Base-by-base conservation (phyloP, 1,140 invertebrate species). In the Fragariocoptes setiger region DNA sequence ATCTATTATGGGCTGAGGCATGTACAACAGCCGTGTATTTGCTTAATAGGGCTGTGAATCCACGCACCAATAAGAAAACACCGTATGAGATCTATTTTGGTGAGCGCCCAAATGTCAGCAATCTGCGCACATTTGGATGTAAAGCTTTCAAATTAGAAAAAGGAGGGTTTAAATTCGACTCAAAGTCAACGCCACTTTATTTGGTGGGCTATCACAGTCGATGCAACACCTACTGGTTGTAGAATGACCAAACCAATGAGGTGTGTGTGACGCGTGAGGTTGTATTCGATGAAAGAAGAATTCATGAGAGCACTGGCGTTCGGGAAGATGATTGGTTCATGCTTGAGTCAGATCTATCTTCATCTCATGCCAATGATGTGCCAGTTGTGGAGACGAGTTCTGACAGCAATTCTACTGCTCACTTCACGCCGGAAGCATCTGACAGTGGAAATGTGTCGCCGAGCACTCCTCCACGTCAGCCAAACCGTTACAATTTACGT, bases 71-170 rank as follows among this genome's bases (percentile, higher is more conserved):
- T 3, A 14, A 17, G 4, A 5, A 5, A 3, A 44, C 42, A n/a
- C 46, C 37, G 15, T 44, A 3, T 42, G 37, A 44, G 18, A 2
- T 19, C 2, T 42, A 20, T 20, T 38, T 38, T 22, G 42, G 37
- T 4, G 21, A 8, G 12, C 3, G 8, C 3, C 42, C 42, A 5
- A 4, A 3, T 3, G 5, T 39, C 3, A 3, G 3, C 4, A 35
- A 42, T 17, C 14, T 42, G 18, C 2, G 15, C 2, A 4, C 19
- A 3, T 42, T 42, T 41, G 42, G 42, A 31, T 19, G 18, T 21
- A n/a, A 42, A 21, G 35, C 36, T 2, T 38, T 31, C 8, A n/a
- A 8, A 8, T 8, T n/a, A 8, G 25, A 31, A 8, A 31, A n/a
- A 31, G n/a, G 25, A 31, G 8, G 8, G n/a, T 8, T 8, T n/a